A percentile compares a stretch with the other conserved stretches of the same genome.
Conservation (phyloP, 2,888 invertebrate species). For the Caenorhabditis virilis region DNA sequence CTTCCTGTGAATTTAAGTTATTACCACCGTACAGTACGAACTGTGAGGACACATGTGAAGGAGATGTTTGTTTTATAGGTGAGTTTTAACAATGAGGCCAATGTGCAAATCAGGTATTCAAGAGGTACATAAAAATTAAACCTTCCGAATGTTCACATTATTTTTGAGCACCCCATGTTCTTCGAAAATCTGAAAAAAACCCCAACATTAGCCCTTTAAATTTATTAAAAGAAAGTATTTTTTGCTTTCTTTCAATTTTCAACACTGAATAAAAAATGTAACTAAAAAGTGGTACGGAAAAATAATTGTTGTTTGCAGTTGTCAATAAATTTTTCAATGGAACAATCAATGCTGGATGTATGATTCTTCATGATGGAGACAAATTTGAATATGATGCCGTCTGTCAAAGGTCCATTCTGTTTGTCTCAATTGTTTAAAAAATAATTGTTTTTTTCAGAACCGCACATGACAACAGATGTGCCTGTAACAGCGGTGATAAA, state of each 20-base stretch:
- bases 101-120: background rate
- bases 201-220: background rate
- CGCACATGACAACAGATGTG: constrained; percentile 30
- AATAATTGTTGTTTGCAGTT: constrained; percentile 28
- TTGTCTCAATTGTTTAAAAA: background rate
- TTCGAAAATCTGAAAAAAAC: background rate
- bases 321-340: constrained; percentile 51
- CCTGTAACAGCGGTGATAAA: constrained; percentile 29
- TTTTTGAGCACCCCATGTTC: background rate
- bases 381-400: constrained; percentile 25
- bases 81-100: background rate
- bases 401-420: constrained; percentile 33
- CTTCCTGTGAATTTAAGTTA: constrained; percentile 35
- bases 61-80: constrained; percentile 50
- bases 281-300: no score
- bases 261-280: background rate
- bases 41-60: constrained; percentile 44
- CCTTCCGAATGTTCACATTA: background rate
- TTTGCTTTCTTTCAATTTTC: background rate
- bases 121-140: background rate
- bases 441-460: constrained; percentile 20
- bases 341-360: constrained; percentile 52
- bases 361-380: constrained; percentile 33
- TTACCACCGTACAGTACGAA: constrained; percentile 26
- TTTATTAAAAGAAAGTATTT: background rate